Percentiles rank a stretch among this genome's conserved stretches.
Conservation (phyloP, 2,113 vertebrate species). For the Pandion haliaetus region DNA sequence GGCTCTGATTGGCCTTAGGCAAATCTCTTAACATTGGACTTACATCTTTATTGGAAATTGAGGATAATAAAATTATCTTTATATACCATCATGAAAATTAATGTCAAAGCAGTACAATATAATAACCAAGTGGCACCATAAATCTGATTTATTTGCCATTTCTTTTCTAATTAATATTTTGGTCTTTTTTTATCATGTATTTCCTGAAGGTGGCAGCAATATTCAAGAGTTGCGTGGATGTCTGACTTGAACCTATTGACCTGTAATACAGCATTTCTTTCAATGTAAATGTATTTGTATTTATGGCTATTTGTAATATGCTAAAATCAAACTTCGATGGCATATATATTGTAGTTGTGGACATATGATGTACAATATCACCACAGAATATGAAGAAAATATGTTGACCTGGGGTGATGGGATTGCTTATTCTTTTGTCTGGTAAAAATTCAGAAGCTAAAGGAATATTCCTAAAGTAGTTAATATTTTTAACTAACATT, state of each 20-base stretch:
- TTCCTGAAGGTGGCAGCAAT: conserved; percentile 61
- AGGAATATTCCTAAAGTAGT: background rate
- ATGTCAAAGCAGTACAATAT: background rate
- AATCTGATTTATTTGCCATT: background rate
- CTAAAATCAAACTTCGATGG: background rate
- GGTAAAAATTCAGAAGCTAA: background rate
- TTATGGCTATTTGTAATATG: background rate
- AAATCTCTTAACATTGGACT: background rate
- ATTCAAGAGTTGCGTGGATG: background rate
- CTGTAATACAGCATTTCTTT: background rate
- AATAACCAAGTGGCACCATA: background rate
- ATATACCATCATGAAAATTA: background rate
- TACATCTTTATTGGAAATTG: background rate
- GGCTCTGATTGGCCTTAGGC: background rate
- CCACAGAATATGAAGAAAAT: background rate
- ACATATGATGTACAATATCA: background rate
- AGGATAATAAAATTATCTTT: background rate
- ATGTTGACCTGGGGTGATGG: background rate
- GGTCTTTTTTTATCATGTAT: background rate
- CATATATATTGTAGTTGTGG: background rate
- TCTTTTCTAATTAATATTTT: background rate
- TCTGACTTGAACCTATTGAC: conserved; percentile 1
- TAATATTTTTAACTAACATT: background rate
- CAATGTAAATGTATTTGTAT: background rate
- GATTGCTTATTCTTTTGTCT: background rate